These are phyloP conservation scores for Synanthedon tipuliformis DNA, from an alignment of 2,888 invertebrate genomes.

Conservation along the genomic window DNA sequence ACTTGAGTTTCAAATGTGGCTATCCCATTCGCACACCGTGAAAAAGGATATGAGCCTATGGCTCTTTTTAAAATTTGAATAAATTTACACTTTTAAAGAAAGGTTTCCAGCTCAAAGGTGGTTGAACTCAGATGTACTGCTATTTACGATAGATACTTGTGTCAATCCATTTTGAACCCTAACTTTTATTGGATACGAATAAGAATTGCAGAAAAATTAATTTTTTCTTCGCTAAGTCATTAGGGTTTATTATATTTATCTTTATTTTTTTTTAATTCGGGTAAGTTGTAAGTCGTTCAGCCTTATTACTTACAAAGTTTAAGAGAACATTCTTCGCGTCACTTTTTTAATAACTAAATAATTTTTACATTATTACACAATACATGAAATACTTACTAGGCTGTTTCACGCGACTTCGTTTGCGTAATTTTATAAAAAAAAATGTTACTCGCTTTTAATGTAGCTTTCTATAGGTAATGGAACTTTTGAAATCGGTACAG, in stretches of 20 bases:
- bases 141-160: background rate
- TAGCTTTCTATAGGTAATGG: too few species aligned
- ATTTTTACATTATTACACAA: too few species aligned
- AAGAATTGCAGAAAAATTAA: background rate
- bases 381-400: too few species aligned
- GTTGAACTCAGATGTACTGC: conserved; percentile 26
- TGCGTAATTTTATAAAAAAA: too few species aligned
- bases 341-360: too few species aligned
- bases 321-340: too few species aligned
- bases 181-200: background rate
- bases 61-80: conserved; percentile 61
- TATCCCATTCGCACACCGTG: conserved; percentile 19
- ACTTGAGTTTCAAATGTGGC: background rate
- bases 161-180: background rate
- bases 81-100: conserved; percentile 65
- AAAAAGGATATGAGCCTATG: conserved; percentile 43
- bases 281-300: background rate
- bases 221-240: background rate
- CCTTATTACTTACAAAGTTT: too few species aligned
- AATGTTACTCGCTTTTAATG: too few species aligned
- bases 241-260: background rate
- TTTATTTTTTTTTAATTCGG: background rate
- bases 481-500: too few species aligned
- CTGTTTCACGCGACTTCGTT: too few species aligned
- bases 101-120: conserved; percentile 37